Percentiles rank a stretch among this genome's conserved stretches.
These are phyloP conservation scores for Enteromius viviparus DNA, from an alignment of 2,797 vertebrate species.

Conservation along the genomic window DNA sequence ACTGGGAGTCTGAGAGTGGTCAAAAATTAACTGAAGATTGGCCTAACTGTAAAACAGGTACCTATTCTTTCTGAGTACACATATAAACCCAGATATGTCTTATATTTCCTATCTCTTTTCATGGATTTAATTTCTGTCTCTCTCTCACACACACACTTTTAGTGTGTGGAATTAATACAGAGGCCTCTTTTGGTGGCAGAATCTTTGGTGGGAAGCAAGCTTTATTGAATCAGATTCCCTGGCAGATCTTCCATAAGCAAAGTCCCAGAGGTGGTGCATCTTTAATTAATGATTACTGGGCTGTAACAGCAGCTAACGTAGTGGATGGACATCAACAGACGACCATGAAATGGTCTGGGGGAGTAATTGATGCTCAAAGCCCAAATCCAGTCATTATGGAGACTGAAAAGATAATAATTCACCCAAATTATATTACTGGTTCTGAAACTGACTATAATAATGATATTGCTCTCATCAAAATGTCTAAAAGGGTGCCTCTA, in stretches of 20 bases:
- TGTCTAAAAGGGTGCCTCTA: constrained; percentile 77
- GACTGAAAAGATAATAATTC: constrained; percentile 77
- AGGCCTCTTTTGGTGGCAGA: constrained; percentile 47
- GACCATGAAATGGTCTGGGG: constrained; percentile 44
- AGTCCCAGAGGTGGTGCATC: constrained; percentile 75
- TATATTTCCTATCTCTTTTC: no score
- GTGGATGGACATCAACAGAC: constrained; percentile 52
- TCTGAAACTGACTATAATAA: constrained; percentile 66
- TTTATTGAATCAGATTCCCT: constrained; percentile 80
- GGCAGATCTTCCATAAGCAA: constrained; percentile 79
- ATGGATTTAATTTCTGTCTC: background rate
- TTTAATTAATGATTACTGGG: constrained; percentile 89
- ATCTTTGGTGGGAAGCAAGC: constrained; percentile 81
- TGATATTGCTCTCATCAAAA: constrained; percentile 87
- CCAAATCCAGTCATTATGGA: constrained; percentile 42
- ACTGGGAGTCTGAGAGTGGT: constrained; percentile 66
- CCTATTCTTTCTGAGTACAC: background rate
- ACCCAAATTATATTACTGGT: constrained; percentile 70
- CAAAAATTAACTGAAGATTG: constrained; percentile 23
- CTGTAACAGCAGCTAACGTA: constrained; percentile 90
- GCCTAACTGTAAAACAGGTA: constrained; percentile 74
- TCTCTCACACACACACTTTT: constrained; percentile 40
- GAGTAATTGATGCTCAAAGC: constrained; percentile 35
- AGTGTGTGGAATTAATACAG: constrained; percentile 81
- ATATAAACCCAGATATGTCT: background rate